Conservation (phyloP, 1,140 invertebrate genomes). For the Megathymus violae region DNA sequence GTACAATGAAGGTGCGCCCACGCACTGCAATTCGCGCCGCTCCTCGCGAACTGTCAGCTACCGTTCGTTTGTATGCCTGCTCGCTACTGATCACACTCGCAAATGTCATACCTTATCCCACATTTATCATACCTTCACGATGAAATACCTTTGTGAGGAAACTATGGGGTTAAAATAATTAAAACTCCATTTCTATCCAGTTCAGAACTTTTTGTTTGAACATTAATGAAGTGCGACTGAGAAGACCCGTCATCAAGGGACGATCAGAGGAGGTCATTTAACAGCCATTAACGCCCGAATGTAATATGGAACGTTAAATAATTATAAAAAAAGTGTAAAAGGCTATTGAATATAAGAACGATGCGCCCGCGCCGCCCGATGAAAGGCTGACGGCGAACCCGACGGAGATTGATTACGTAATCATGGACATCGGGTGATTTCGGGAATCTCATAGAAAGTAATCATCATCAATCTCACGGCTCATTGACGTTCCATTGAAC, state of each 20-base stretch:
- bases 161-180: constrained; percentile 12
- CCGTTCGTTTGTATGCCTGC: constrained; percentile 50
- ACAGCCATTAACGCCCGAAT: constrained; percentile 61
- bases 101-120: constrained; percentile 18
- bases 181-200: constrained; percentile 9
- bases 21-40: constrained; percentile 58
- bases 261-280: constrained; percentile 22
- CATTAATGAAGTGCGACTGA: constrained; percentile 29
- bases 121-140: constrained; percentile 12
- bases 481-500: constrained; percentile 65
- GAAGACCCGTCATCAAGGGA: constrained; percentile 20
- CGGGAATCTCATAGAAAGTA: constrained; percentile 70
- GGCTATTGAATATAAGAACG: constrained; percentile 58
- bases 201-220: constrained; percentile 3
- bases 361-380: constrained; percentile 61
- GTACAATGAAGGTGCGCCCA: constrained; percentile 64
- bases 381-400: constrained; percentile 63
- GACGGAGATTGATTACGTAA: constrained; percentile 79
- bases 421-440: constrained; percentile 71
- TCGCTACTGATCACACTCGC: constrained; percentile 4
- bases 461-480: constrained; percentile 73
- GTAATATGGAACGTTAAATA: constrained; percentile 66
- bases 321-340: constrained; percentile 69
- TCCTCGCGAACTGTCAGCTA: constrained; percentile 66
- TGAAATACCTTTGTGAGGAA: constrained; percentile 2